A percentile compares a stretch with the other conserved stretches of the same genome.
These are phyloP conservation scores for Drosophila obscura DNA, from an alignment of 1,140 invertebrate genomes.

Conservation along the genomic window DNA sequence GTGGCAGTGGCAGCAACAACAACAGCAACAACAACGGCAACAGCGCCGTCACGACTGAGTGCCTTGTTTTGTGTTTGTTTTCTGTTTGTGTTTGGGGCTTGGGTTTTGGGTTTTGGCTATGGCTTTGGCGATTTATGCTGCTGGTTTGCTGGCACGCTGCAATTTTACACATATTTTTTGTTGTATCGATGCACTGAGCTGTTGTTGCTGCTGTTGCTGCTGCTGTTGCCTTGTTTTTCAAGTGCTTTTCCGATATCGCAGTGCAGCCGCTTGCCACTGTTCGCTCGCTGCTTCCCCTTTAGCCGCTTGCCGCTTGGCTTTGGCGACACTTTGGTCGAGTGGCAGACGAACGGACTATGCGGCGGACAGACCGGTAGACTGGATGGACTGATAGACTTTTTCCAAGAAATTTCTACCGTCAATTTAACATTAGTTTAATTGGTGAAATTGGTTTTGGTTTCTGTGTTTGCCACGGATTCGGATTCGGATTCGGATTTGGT, in stretches of 20 bases:
- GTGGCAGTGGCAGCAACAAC: slow-evolving; percentile 18
- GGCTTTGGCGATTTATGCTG: no score
- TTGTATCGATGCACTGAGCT: slow-evolving; percentile 1
- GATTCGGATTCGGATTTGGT: not conserved
- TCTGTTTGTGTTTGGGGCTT: slow-evolving; percentile 12
- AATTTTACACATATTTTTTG: not conserved
- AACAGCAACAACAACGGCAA: slow-evolving; percentile 27
- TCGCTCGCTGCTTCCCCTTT: slow-evolving; percentile 40
- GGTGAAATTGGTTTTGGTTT: slow-evolving; percentile 64
- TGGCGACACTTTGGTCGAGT: slow-evolving; percentile 50
- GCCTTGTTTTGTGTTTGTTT: slow-evolving; percentile 40
- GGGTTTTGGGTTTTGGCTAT: slow-evolving; percentile 16
- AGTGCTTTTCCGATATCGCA: slow-evolving; percentile 41
- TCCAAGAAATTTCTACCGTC: slow-evolving; percentile 73
- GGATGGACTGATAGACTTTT: slow-evolving; percentile 49
- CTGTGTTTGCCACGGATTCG: slow-evolving; percentile 8
- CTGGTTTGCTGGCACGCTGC: no score
- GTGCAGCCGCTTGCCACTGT: not conserved
- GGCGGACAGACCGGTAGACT: slow-evolving; percentile 2
- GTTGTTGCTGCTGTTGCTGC: not conserved
- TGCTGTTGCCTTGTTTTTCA: slow-evolving; percentile 26
- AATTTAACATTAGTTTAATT: slow-evolving; percentile 70
- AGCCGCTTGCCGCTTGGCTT: slow-evolving; percentile 17
- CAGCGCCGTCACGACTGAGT: slow-evolving; percentile 38
- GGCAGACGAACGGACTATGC: not conserved